phyloP scores from a whole-genome alignment of 2,797 vertebrate species.

The Moxostoma hubbsi region DNA sequence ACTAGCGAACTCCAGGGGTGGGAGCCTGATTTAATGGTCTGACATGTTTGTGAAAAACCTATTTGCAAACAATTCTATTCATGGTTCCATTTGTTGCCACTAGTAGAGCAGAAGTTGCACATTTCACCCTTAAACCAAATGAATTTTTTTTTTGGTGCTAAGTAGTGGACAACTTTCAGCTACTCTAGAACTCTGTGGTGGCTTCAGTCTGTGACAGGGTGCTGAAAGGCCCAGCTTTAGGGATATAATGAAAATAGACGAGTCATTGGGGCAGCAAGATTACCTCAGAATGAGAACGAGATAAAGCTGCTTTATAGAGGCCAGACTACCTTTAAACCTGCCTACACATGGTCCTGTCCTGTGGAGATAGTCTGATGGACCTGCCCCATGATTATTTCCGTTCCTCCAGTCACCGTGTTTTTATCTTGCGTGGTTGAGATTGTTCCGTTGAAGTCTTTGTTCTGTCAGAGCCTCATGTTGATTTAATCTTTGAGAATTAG shows the following conservation, averaged over 20 bases:
- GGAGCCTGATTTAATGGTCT: too few relatives aligned
- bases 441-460: slow-evolving; percentile 44
- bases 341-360: slow-evolving; percentile 53
- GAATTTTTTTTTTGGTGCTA: slow-evolving; percentile 1
- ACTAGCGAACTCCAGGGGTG: too few relatives aligned
- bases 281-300: slow-evolving; percentile 52
- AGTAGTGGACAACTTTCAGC: slow-evolving; percentile 38
- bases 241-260: slow-evolving; percentile 58
- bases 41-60: background rate
- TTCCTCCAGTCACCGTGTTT: slow-evolving; percentile 40
- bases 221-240: slow-evolving; percentile 61
- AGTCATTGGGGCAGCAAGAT: slow-evolving; percentile 15
- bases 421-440: slow-evolving; percentile 54
- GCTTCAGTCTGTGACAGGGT: slow-evolving; percentile 59
- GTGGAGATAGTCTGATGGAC: slow-evolving; percentile 56
- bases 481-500: slow-evolving; percentile 53
- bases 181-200: slow-evolving; percentile 56
- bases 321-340: slow-evolving; percentile 56
- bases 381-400: slow-evolving; percentile 44
- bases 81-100: background rate
- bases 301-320: slow-evolving; percentile 62
- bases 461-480: slow-evolving; percentile 52
- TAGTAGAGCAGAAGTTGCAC: background rate
- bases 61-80: background rate
- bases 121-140: background rate